These are phyloP conservation scores for Sesamia nonagrioides DNA, from an alignment of 1,140 invertebrate genomes.

Conservation along the genomic window DNA sequence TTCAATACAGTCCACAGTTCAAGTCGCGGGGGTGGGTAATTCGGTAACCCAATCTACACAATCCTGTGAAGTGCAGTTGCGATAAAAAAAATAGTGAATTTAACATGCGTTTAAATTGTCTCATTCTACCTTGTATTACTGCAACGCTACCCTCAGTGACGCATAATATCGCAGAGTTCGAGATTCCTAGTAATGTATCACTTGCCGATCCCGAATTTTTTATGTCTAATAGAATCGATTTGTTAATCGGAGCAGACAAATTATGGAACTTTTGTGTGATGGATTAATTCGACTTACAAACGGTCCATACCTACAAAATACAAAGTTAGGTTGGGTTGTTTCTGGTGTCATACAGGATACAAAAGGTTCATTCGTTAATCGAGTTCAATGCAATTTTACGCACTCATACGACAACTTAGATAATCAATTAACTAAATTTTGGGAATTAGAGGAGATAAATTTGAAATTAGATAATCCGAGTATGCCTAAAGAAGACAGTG, in stretches of 20 bases:
- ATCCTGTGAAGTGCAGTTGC: slow-evolving; percentile 52
- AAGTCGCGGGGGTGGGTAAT: slow-evolving; percentile 57
- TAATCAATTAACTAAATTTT: background rate
- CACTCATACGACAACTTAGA: background rate
- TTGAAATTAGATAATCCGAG: background rate
- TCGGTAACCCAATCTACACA: slow-evolving; percentile 52
- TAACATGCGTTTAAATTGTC: slow-evolving; percentile 32
- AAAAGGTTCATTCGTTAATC: background rate
- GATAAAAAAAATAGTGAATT: slow-evolving; percentile 50
- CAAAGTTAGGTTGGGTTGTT: slow-evolving; percentile 59
- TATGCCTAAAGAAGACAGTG: too few relatives aligned
- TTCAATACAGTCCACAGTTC: slow-evolving; percentile 60
- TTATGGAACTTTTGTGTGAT: slow-evolving; percentile 61
- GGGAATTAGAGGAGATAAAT: slow-evolving; percentile 8
- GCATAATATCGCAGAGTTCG: background rate
- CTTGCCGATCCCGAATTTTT: slow-evolving; percentile 57
- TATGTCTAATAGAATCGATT: slow-evolving; percentile 48
- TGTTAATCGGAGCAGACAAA: slow-evolving; percentile 59
- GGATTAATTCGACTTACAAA: slow-evolving; percentile 45
- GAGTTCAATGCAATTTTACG: slow-evolving; percentile 8
- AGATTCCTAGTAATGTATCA: background rate
- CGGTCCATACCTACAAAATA: slow-evolving; percentile 59
- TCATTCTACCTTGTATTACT: background rate
- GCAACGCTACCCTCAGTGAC: background rate
- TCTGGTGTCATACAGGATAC: background rate